phyloP scores from a whole-genome alignment of 2,113 vertebrate species.

The Lophura nycthemera region DNA sequence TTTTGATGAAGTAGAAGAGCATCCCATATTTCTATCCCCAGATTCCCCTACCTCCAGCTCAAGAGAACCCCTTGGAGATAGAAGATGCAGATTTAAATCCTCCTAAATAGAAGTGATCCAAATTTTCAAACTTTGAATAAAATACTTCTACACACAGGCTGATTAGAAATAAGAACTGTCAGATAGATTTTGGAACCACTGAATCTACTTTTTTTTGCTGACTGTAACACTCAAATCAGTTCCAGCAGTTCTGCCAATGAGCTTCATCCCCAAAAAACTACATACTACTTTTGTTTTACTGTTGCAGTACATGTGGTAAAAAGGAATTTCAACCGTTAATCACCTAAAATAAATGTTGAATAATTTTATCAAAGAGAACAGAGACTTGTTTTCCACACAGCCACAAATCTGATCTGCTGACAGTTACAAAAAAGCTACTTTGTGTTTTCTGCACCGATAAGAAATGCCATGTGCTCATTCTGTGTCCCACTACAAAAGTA shows the following conservation, averaged over 20 bases:
- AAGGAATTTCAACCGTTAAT: constrained; percentile 27
- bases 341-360: constrained; percentile 27
- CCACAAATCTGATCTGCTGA: background rate
- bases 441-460: background rate
- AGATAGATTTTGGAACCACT: background rate
- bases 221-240: background rate
- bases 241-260: background rate
- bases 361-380: background rate
- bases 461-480: constrained; percentile 18
- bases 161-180: background rate
- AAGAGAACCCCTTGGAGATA: background rate
- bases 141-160: background rate
- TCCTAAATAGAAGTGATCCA: background rate
- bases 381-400: background rate
- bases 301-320: background rate
- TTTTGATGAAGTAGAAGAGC: background rate
- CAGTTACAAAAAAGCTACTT: background rate
- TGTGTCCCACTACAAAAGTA: constrained; percentile 4
- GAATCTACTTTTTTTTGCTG: background rate
- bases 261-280: background rate
- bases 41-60: background rate
- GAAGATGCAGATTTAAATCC: background rate
- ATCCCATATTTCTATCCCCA: background rate
- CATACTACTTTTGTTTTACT: background rate
- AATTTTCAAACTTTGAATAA: background rate